These are phyloP conservation scores for Dromiciops gliroides DNA, from an alignment of 2,113 vertebrate species.

Conservation along the genomic window DNA sequence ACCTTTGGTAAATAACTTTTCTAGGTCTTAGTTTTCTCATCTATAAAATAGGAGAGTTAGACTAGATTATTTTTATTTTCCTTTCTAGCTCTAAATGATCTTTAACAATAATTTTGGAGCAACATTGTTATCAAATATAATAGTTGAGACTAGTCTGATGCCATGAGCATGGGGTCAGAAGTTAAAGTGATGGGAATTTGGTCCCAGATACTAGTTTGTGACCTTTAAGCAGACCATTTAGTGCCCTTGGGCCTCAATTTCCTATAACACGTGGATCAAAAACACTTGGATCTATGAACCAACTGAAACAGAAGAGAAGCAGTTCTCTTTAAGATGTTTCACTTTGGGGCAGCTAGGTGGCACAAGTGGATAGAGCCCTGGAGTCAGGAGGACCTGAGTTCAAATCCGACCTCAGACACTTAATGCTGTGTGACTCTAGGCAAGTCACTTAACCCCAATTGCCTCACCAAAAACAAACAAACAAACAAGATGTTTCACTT, in stretches of 20 bases:
- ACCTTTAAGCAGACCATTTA: neutral
- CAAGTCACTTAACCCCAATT: too few relatives aligned
- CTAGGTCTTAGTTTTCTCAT: neutral
- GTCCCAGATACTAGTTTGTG: neutral
- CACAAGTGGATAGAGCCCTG: too few relatives aligned
- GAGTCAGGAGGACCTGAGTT: too few relatives aligned
- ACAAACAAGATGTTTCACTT: slow-evolving; percentile 40
- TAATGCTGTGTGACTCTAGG: too few relatives aligned
- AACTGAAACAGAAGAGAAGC: neutral
- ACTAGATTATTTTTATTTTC: neutral
- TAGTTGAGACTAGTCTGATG: neutral
- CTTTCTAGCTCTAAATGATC: neutral
- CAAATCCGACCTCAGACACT: too few relatives aligned
- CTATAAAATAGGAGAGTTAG: neutral
- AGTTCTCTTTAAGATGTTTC: slow-evolving; percentile 16
- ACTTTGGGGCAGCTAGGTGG: too few relatives aligned
- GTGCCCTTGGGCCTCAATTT: neutral
- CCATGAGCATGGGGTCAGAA: neutral
- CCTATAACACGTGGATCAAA: neutral
- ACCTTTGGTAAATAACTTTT: neutral
- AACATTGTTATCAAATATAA: neutral
- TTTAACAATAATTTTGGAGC: neutral
- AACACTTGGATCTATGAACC: neutral
- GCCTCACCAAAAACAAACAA: too few relatives aligned
- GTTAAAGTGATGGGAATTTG: neutral